Conservation (phyloP, 1,140 invertebrate species). For the Lysiphlebus fabarum region DNA sequence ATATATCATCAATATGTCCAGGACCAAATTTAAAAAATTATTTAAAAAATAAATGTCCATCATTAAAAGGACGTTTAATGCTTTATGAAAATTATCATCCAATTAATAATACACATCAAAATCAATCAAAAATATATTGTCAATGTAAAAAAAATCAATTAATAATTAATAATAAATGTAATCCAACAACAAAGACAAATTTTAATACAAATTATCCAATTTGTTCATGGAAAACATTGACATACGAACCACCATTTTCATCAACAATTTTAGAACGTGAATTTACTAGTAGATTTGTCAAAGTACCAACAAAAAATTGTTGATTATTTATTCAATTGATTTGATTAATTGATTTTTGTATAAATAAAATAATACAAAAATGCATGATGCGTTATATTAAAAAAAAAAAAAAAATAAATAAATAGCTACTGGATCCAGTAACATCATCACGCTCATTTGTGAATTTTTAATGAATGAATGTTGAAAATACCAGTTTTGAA, state of each 20-base stretch:
- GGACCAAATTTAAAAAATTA: conserved; percentile 31
- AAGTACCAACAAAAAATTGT: conserved; percentile 1
- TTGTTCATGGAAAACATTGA: not conserved
- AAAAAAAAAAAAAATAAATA: not conserved
- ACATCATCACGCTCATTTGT: conserved; percentile 28
- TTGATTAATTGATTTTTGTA: no score
- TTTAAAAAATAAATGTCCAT: conserved; percentile 24
- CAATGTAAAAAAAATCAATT: conserved; percentile 5
- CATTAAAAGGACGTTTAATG: conserved; percentile 22
- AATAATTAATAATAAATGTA: not conserved
- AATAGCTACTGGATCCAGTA: conserved; percentile 26
- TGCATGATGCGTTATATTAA: conserved; percentile 23
- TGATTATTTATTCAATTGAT: no score
- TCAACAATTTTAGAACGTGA: conserved; percentile 24
- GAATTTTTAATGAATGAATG: conserved; percentile 33
- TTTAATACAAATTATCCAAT: not conserved
- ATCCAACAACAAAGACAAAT: not conserved
- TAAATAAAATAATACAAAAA: conserved; percentile 20
- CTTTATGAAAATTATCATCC: conserved; percentile 21
- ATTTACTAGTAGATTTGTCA: conserved; percentile 27
- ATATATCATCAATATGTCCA: conserved; percentile 16
- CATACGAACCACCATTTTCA: conserved; percentile 25
- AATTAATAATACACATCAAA: not conserved
- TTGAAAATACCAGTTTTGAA: conserved; percentile 26
- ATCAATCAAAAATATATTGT: conserved; percentile 7